phyloP scores from a whole-genome alignment of 2,797 vertebrate species.

The Dipus sagitta region DNA sequence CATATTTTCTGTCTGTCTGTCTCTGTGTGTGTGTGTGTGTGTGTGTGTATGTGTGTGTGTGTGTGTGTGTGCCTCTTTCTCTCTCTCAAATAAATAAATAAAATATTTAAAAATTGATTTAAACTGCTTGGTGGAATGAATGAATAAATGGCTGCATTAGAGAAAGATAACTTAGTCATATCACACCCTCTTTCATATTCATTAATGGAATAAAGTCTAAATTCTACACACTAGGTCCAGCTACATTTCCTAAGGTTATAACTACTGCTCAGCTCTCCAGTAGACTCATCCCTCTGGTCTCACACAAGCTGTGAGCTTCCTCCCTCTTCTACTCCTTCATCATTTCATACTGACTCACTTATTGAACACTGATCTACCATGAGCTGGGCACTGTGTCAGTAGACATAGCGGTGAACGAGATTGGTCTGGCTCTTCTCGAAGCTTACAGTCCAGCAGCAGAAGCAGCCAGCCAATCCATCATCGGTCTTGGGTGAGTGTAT shows the following conservation, averaged over 20 bases:
- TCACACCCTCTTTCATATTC: background rate
- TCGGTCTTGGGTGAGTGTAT: background rate
- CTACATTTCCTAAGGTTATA: background rate
- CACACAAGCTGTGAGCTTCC: background rate
- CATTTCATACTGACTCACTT: background rate
- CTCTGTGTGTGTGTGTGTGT: no score
- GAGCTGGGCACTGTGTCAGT: background rate
- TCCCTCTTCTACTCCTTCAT: background rate
- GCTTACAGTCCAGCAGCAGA: background rate
- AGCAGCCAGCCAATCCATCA: background rate
- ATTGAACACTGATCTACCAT: background rate
- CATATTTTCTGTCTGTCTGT: no score
- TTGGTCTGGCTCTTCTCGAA: background rate
- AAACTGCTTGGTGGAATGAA: background rate
- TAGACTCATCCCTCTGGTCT: background rate
- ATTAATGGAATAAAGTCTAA: conserved; percentile 1
- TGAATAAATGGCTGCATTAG: background rate
- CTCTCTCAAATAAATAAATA: no score
- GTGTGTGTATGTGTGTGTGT: no score
- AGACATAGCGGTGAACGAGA: background rate
- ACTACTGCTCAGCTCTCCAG: background rate
- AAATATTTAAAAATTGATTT: background rate
- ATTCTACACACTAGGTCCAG: background rate
- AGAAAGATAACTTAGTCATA: background rate
- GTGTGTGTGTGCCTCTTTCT: no score